A percentile compares a stretch with the other conserved stretches of the same genome.
phyloP scores from a whole-genome alignment of 1,140 invertebrate species.

The Elymnias hypermnestra region DNA sequence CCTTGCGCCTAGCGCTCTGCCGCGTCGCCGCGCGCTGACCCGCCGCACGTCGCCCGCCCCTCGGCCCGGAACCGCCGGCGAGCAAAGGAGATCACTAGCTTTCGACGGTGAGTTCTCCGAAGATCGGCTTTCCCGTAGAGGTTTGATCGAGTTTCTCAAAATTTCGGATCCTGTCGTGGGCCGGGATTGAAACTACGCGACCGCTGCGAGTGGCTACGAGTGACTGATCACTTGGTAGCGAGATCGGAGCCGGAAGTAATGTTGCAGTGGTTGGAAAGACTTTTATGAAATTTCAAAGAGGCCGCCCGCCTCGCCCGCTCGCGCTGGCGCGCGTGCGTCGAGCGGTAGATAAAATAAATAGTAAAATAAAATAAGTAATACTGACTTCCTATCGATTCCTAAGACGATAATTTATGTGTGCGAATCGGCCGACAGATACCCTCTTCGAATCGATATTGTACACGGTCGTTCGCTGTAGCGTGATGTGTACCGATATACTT shows the following conservation, averaged over 20 bases:
- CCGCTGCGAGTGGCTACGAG: too few relatives aligned
- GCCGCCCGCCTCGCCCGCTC: conserved; percentile 27
- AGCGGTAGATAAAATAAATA: conserved; percentile 56
- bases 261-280: conserved; percentile 41
- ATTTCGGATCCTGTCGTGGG: too few relatives aligned
- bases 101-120: conserved; percentile 9
- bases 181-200: too few relatives aligned
- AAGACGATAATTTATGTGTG: conserved; percentile 49
- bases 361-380: conserved; percentile 65
- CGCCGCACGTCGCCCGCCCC: conserved; percentile 29
- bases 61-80: too few relatives aligned
- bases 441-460: conserved; percentile 18
- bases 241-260: conserved; percentile 15
- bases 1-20: conserved; percentile 60
- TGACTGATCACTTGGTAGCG: too few relatives aligned
- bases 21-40: conserved; percentile 62
- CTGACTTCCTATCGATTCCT: conserved; percentile 70
- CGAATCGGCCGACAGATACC: conserved; percentile 23
- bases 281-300: conserved; percentile 52
- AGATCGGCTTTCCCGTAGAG: conserved; percentile 1
- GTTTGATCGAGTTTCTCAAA: conserved; percentile 2
- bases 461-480: conserved; percentile 27
- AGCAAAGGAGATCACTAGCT: conserved; percentile 13
- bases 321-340: conserved; percentile 14
- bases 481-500: conserved; percentile 32